Conservation (phyloP, 2,888 invertebrate genomes). For the Diploptera punctata region DNA sequence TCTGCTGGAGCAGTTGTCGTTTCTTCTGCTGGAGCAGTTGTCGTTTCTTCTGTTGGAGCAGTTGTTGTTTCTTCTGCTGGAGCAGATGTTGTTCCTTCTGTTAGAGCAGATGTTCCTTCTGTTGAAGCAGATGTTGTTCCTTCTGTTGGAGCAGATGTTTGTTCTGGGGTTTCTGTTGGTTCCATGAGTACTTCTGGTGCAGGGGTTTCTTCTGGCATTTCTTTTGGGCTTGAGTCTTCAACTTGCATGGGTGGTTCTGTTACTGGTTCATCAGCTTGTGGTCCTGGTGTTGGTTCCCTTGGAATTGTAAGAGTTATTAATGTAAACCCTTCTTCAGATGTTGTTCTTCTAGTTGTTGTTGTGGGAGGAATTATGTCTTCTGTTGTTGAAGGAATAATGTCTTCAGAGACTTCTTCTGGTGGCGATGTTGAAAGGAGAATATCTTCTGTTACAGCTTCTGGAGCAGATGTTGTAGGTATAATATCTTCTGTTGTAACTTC, state of each 20-base stretch:
- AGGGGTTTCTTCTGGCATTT: neutral
- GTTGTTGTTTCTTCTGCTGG: neutral
- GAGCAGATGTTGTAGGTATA: neutral
- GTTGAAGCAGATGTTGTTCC: neutral
- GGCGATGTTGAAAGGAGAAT: neutral
- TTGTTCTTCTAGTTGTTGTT: neutral
- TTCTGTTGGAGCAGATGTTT: neutral
- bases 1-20: neutral
- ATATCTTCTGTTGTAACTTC: conserved; percentile 15
- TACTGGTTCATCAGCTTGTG: neutral
- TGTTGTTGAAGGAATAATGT: neutral
- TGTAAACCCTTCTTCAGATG: neutral
- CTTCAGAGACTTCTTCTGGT: too few species aligned
- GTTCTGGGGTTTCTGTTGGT: neutral
- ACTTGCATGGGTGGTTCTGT: neutral
- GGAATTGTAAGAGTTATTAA: neutral
- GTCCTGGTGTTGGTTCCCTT: neutral
- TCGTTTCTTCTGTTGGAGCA: neutral
- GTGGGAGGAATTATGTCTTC: neutral
- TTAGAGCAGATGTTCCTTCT: neutral
- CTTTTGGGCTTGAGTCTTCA: neutral
- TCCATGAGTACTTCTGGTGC: neutral
- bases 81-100: neutral
- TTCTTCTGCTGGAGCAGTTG: neutral
- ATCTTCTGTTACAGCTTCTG: too few species aligned